Conservation (phyloP, 2,113 vertebrate species). For the Eudyptes chrysolophus region DNA sequence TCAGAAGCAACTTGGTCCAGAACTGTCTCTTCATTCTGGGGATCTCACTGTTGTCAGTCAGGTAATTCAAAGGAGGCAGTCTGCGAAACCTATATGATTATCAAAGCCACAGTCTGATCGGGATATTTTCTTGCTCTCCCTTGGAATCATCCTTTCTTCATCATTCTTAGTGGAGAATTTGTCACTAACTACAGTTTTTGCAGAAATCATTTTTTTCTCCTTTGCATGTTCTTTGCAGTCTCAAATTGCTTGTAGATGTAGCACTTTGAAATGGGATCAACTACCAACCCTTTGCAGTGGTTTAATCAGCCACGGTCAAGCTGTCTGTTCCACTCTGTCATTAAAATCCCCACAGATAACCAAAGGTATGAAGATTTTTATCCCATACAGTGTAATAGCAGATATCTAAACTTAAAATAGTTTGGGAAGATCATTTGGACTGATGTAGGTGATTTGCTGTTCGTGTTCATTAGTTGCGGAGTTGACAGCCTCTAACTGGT, state of each 20-base stretch:
- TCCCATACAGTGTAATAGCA: neutral
- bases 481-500: neutral
- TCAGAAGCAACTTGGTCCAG: neutral
- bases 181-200: neutral
- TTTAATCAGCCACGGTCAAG: neutral
- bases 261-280: neutral
- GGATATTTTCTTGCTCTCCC: neutral
- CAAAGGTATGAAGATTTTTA: neutral
- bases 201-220: neutral
- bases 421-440: neutral
- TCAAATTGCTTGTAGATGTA: neutral
- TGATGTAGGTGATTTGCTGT: neutral
- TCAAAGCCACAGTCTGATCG: neutral
- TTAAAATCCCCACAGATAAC: neutral
- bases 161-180: neutral
- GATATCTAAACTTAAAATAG: neutral
- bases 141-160: neutral
- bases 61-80: neutral
- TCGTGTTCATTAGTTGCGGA: neutral
- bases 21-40: neutral
- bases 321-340: neutral
- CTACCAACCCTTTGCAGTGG: neutral
- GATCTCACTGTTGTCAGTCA: neutral
- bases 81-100: neutral
- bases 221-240: neutral